A percentile compares a stretch with the other conserved stretches of the same genome.
phyloP scores from a whole-genome alignment of 2,113 vertebrate genomes.

The Serinus canaria region DNA sequence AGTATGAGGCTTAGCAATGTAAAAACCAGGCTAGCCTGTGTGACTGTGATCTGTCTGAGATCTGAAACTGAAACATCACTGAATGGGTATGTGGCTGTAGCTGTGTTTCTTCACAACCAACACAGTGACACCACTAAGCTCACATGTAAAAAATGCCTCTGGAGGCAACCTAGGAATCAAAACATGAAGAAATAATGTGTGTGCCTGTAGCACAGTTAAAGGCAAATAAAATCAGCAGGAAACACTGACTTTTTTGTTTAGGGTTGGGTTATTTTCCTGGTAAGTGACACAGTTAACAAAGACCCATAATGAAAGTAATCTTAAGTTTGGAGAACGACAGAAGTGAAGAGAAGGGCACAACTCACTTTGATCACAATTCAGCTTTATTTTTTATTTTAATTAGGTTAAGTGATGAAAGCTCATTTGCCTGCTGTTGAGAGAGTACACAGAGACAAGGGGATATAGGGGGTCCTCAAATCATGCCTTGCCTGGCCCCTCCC shows the following conservation, averaged over 20 bases:
- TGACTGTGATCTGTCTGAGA: background rate
- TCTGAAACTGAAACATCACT: background rate
- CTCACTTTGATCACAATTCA: background rate
- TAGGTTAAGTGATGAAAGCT: background rate
- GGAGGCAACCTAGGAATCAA: background rate
- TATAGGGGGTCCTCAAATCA: rapidly evolving
- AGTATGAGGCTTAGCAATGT: background rate
- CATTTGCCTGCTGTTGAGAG: rapidly evolving
- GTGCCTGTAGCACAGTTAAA: background rate
- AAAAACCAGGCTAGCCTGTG: background rate
- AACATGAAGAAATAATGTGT: background rate
- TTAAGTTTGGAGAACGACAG: background rate
- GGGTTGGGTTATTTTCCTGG: background rate
- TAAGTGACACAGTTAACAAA: background rate
- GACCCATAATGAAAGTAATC: background rate
- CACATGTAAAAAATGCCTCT: background rate
- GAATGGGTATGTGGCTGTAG: rapidly evolving
- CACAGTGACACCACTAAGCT: background rate
- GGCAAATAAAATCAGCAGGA: background rate
- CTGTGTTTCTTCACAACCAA: background rate
- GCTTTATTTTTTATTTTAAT: background rate
- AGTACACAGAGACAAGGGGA: background rate
- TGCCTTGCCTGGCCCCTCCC: background rate
- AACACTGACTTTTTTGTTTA: background rate
- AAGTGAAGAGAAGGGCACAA: background rate